These are phyloP conservation scores for Hecatera dysodea DNA, from an alignment of 2,888 invertebrate species.

Conservation along the genomic window DNA sequence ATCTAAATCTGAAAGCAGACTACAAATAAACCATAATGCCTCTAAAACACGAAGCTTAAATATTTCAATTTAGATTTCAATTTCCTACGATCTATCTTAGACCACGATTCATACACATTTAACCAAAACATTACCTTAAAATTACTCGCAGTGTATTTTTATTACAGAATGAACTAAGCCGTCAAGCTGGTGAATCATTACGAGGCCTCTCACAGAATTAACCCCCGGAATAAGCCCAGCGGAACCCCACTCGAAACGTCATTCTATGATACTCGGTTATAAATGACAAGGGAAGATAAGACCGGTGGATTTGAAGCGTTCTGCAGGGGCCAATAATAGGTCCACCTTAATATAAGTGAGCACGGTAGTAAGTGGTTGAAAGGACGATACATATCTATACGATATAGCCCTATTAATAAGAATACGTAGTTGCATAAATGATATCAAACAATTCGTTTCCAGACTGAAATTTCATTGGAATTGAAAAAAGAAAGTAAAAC, in stretches of 20 bases:
- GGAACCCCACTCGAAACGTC: constrained; percentile 73
- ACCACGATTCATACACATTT: not conserved
- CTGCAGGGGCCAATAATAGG: constrained; percentile 56
- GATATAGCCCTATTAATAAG: not conserved
- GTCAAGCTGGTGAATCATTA: constrained; percentile 58
- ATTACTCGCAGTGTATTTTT: constrained; percentile 40
- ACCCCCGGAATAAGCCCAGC: constrained; percentile 66
- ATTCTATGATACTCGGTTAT: constrained; percentile 79
- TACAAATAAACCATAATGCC: constrained; percentile 1
- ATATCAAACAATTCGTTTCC: not conserved
- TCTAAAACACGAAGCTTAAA: not conserved
- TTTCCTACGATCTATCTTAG: not conserved
- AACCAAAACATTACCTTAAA: constrained; percentile 31
- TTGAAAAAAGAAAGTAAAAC: too few relatives aligned
- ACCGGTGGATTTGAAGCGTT: constrained; percentile 74
- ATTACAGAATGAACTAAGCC: constrained; percentile 59
- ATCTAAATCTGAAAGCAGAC: constrained; percentile 28
- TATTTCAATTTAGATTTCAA: constrained; percentile 24
- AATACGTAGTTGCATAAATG: not conserved
- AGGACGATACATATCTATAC: not conserved
- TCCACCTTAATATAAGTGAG: constrained; percentile 34
- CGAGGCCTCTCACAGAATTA: constrained; percentile 60
- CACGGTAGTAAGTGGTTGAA: not conserved
- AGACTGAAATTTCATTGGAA: not conserved
- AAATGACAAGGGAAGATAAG: constrained; percentile 81